These are phyloP conservation scores for Scomber japonicus DNA, from an alignment of 2,113 vertebrate genomes.

Conservation along the genomic window DNA sequence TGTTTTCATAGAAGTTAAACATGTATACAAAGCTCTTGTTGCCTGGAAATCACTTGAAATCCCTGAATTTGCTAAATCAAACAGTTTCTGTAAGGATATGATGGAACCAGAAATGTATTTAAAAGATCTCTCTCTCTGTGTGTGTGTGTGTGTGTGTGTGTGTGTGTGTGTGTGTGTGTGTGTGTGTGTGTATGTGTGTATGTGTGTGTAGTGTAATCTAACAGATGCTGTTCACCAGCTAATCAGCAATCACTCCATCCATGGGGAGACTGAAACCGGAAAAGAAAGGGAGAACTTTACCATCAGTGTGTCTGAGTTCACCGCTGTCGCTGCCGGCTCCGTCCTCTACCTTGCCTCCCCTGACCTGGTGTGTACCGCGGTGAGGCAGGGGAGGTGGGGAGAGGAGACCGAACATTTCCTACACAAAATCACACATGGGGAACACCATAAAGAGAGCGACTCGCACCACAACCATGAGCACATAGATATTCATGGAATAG, in stretches of 20 bases:
- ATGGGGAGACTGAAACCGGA: neutral
- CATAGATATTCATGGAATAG: constrained; percentile 43
- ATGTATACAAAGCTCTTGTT: neutral
- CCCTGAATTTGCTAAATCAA: neutral
- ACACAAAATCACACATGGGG: constrained; percentile 44
- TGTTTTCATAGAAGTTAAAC: neutral
- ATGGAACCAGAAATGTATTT: too few relatives aligned
- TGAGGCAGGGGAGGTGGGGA: constrained; percentile 67
- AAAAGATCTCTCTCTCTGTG: too few relatives aligned
- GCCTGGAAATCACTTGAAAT: neutral
- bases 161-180: neutral
- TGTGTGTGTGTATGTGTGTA: constrained; percentile 20
- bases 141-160: neutral
- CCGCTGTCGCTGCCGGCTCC: constrained; percentile 62
- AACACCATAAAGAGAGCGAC: constrained; percentile 5
- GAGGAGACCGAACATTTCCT: constrained; percentile 70
- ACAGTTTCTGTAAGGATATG: too few relatives aligned
- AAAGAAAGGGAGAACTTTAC: neutral
- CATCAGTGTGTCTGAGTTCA: constrained; percentile 71
- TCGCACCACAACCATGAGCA: neutral
- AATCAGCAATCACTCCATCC: constrained; percentile 37
- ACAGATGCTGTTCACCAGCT: constrained; percentile 74
- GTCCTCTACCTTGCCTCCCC: constrained; percentile 78
- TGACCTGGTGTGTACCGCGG: constrained; percentile 55
- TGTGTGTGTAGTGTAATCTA: constrained; percentile 65